These are phyloP conservation scores for Rhopalosiphum maidis DNA, from an alignment of 1,140 invertebrate species.

Conservation along the genomic window DNA sequence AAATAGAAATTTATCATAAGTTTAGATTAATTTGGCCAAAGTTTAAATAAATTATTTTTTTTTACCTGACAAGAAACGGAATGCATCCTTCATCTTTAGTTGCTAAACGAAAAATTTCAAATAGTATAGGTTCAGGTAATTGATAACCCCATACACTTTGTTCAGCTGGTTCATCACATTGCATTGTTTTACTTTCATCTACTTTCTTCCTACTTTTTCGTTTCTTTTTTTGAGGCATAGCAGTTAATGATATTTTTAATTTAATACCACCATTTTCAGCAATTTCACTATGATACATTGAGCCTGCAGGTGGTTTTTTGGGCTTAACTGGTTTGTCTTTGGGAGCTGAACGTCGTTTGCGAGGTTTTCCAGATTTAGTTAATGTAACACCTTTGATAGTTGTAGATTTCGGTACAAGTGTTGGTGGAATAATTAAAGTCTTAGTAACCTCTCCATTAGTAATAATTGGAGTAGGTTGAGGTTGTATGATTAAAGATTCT, in stretches of 20 bases:
- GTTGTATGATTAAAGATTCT: constrained; percentile 56
- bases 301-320: constrained; percentile 59
- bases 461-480: constrained; percentile 18
- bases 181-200: constrained; percentile 47
- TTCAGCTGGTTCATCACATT: constrained; percentile 63
- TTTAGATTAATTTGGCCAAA: not conserved
- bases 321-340: constrained; percentile 57
- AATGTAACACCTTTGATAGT: constrained; percentile 53
- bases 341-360: constrained; percentile 51
- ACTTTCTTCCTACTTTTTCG: constrained; percentile 61
- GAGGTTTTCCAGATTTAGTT: constrained; percentile 52
- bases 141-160: constrained; percentile 69
- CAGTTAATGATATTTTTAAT: constrained; percentile 67
- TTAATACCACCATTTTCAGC: constrained; percentile 70
- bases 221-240: constrained; percentile 59
- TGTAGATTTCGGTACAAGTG: not conserved
- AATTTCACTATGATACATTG: constrained; percentile 68
- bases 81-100: constrained; percentile 73
- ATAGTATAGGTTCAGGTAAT: constrained; percentile 72
- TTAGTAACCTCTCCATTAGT: constrained; percentile 26
- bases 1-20: constrained; percentile 47
- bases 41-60: not conserved
- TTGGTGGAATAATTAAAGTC: not conserved
- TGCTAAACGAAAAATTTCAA: constrained; percentile 74
- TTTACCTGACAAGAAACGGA: constrained; percentile 74